Evolutionary conservation across 2,888 invertebrate species (phyloP), one percentile per base, ranked within the genome.

Genomic region (Ormyrus labotus): DNA sequence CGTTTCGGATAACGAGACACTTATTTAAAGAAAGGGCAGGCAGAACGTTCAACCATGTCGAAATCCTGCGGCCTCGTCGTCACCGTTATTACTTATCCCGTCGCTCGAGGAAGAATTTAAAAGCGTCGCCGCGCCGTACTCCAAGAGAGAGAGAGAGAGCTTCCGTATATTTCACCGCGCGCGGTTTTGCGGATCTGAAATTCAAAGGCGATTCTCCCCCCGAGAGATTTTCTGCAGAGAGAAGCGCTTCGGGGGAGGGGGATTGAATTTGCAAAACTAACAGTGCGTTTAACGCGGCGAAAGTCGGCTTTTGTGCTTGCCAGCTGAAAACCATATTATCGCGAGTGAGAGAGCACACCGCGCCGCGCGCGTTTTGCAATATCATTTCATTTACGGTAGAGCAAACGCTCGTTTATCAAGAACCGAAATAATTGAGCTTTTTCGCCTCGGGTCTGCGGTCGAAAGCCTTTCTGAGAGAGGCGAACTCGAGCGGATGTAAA

Each of bases 221-320:
- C 13, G 13, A 13, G 19, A 19, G 19, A 19, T 19, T 19, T 19
- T 19, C 19, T 19, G 19, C 19, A 13, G 1, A 19, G 70, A 63
- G 34, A 72, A 63, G 53, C 72, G 50, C 34, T 58, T 74, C 67
- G 11, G 19, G 1, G 1, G 19, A 19, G 19, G 19, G 34, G 7
- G 67, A 74, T 74, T 67, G 50, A 58, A 74, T 74, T 74, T 67
- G 50, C 48, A 58, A 67, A 57, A 47, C 50, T 50, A 65, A 64
- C 58, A n/a, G 10, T 10, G 55, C 19, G 19, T 74, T 58, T 74
- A 34, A 34, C 13, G 63, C 47, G n/a, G 10, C 11, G 53, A 76
- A 63, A 63, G 60, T 48, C 6, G 34, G n/a, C 19, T 58, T 58
- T 74, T 45, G 8, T 34, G 55, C 19, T 19, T 19, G 19, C 19